Conservation (phyloP, 2,113 vertebrate species). For the Emydura subglobosa region DNA sequence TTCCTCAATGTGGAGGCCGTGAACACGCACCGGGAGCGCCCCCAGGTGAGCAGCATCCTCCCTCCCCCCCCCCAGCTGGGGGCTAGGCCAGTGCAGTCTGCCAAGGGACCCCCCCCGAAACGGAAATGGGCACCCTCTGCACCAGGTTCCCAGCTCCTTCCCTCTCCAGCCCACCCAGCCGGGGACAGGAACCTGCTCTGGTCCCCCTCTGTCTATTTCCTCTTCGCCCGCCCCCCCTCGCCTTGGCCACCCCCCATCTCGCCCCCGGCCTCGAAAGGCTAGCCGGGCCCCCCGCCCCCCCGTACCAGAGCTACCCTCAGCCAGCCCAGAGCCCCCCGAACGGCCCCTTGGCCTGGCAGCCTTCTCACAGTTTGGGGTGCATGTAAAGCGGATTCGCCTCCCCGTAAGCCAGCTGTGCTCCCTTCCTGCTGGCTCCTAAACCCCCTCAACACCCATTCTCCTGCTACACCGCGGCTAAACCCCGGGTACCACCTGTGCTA, state of each 20-base stretch:
- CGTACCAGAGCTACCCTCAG: conserved; percentile 40
- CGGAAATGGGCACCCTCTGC: not conserved
- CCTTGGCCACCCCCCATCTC: not conserved
- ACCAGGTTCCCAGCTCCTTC: not conserved
- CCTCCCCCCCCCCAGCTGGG: not conserved
- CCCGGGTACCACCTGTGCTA: not conserved
- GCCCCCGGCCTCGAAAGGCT: conserved; percentile 15
- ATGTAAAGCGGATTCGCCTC: not conserved
- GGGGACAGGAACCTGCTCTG: not conserved
- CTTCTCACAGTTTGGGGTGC: not conserved
- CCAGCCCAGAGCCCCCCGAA: conserved; percentile 67
- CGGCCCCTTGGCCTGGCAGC: conserved; percentile 48
- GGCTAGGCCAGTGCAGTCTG: not conserved
- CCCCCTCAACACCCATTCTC: not conserved
- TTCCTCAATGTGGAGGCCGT: conserved; percentile 92
- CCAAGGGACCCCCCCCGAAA: not conserved
- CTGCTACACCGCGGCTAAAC: not conserved
- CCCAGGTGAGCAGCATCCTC: conserved; percentile 76
- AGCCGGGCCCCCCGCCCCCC: not conserved
- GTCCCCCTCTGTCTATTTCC: not conserved
- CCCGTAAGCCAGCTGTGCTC: not conserved
- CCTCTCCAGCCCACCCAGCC: not conserved
- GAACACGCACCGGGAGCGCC: conserved; percentile 90
- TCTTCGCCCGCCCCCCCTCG: not conserved
- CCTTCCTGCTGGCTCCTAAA: conserved; percentile 21